A percentile compares a stretch with the other conserved stretches of the same genome.
Conservation (phyloP, 2,797 vertebrate genomes). For the Pangasius macronema region DNA sequence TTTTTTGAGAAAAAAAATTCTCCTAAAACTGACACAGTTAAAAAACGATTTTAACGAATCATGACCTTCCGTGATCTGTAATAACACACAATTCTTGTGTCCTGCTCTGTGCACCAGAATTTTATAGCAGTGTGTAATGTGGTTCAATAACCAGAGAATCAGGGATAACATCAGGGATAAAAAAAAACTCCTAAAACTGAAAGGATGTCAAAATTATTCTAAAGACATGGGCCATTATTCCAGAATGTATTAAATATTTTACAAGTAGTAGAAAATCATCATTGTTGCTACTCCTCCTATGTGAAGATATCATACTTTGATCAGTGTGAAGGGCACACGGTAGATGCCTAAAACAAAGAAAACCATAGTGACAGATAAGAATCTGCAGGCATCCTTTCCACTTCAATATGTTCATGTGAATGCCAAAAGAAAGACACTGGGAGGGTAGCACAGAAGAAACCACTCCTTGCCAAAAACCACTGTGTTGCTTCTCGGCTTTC, state of each 20-base stretch:
- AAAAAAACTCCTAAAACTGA: not conserved
- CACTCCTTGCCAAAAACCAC: not conserved
- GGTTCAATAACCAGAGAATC: not conserved
- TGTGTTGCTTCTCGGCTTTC: not conserved
- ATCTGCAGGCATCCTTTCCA: no score
- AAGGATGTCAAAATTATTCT: not conserved
- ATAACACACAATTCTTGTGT: not conserved
- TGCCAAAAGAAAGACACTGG: not conserved
- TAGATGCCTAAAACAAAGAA: not conserved
- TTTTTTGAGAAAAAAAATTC: no score
- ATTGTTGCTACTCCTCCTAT: not conserved
- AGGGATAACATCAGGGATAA: not conserved
- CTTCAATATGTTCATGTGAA: not conserved
- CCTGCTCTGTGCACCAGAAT: not conserved
- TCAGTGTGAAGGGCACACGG: not conserved
- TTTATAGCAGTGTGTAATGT: not conserved
- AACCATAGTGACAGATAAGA: not conserved
- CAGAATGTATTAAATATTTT: constrained; percentile 17
- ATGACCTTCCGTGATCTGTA: no score
- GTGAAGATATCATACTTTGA: not conserved
- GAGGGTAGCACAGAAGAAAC: not conserved
- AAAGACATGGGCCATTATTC: constrained; percentile 3
- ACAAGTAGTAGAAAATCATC: not conserved
- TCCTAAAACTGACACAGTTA: not conserved
- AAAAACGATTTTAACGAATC: not conserved